Evolutionary conservation across 1,140 invertebrate genomes (phyloP).

Genomic region (Trichomalopsis sarcophagae): DNA sequence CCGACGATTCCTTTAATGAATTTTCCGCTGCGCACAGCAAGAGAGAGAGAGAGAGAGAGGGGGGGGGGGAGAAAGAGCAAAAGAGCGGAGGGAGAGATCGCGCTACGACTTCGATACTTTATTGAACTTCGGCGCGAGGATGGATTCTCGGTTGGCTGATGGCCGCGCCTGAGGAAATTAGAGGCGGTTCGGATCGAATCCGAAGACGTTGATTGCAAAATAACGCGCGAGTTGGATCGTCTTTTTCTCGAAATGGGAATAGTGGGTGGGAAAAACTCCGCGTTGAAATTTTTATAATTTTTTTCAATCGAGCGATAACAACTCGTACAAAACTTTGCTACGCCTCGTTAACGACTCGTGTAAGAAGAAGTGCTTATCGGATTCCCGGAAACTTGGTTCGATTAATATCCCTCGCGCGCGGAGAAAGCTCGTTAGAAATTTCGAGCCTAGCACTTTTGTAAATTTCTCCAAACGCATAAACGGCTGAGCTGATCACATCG

Average conservation of each 20-base stretch:
- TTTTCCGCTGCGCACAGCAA: conserved; percentile 11
- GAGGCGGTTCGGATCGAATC: conserved; percentile 1
- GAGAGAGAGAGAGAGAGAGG: too few species aligned
- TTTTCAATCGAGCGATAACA: too few species aligned
- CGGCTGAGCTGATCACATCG: background rate
- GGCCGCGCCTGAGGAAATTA: conserved; percentile 26
- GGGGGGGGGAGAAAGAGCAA: too few species aligned
- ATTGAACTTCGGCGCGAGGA: conserved; percentile 42
- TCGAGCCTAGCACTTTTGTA: background rate
- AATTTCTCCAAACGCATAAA: background rate
- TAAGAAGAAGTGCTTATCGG: too few species aligned
- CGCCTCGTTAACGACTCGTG: too few species aligned
- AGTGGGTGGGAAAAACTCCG: too few species aligned
- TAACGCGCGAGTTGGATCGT: background rate
- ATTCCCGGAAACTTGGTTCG: too few species aligned
- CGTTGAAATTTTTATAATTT: too few species aligned
- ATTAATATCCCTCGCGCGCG: too few species aligned
- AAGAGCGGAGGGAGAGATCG: background rate
- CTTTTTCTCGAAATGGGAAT: too few species aligned
- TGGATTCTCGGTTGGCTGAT: background rate
- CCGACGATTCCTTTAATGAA: conserved; percentile 46
- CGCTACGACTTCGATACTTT: conserved; percentile 48
- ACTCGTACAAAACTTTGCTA: too few species aligned
- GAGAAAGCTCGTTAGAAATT: background rate
- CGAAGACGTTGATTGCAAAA: background rate